phyloP scores from a whole-genome alignment of 2,797 vertebrate species.

The Nannoperca australis region DNA sequence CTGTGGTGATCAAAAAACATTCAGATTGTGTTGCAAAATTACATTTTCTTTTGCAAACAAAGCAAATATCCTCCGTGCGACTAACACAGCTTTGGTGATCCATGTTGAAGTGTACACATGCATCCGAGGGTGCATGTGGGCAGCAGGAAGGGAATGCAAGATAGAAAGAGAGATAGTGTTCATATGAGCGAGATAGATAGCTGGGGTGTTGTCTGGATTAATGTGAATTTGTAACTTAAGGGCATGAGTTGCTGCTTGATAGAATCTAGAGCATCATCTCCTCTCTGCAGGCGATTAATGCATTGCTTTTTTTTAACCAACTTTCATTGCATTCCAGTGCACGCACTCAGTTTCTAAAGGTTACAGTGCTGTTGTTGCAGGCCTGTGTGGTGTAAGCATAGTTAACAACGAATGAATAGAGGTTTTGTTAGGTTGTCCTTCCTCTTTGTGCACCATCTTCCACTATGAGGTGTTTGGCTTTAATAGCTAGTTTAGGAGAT shows the following conservation, averaged over 20 bases:
- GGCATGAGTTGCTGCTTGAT: constrained; percentile 55
- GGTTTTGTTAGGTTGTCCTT: neutral
- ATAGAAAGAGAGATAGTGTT: constrained; percentile 32
- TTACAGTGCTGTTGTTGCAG: constrained; percentile 11
- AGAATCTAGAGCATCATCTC: constrained; percentile 52
- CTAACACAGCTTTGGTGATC: neutral
- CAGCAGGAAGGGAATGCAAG: constrained; percentile 11
- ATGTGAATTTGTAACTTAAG: constrained; percentile 61
- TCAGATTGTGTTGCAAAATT: constrained; percentile 15
- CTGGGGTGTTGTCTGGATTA: constrained; percentile 52
- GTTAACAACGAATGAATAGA: constrained; percentile 23
- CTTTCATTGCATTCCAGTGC: constrained; percentile 18
- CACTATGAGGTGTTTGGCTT: constrained; percentile 11
- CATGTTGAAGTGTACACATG: neutral
- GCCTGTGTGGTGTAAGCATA: neutral
- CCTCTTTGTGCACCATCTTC: constrained; percentile 1
- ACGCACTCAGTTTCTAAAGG: constrained; percentile 38
- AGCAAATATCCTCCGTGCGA: neutral
- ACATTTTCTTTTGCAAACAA: neutral
- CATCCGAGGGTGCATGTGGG: constrained; percentile 16
- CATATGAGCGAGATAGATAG: constrained; percentile 27
- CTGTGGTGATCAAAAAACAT: constrained; percentile 4
- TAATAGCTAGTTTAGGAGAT: constrained; percentile 5
- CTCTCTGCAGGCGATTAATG: constrained; percentile 50
- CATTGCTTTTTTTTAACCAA: neutral